A percentile compares a stretch with the other conserved stretches of the same genome.
phyloP scores from a whole-genome alignment of 2,888 invertebrate species.

The Torymus texanus region DNA sequence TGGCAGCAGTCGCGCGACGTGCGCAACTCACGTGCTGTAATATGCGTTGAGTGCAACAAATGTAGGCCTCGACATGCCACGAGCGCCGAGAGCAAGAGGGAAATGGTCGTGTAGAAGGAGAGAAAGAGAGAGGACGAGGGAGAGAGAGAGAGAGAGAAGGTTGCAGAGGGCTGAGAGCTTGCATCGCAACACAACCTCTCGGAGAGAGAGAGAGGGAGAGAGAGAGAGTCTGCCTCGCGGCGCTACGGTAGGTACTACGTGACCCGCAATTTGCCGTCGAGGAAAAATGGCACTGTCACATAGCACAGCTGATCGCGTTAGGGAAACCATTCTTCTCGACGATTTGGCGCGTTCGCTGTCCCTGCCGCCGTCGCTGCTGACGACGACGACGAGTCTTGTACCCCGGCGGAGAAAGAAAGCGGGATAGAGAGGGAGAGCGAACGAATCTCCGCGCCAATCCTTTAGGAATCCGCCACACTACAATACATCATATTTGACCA shows the following conservation, averaged over 20 bases:
- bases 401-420: background rate
- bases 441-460: constrained; percentile 19
- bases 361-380: background rate
- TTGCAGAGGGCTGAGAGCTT: too few species aligned
- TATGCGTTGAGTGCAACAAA: constrained; percentile 29
- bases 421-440: too few species aligned
- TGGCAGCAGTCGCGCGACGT: background rate
- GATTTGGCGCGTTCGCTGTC: constrained; percentile 40
- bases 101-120: background rate
- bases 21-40: background rate
- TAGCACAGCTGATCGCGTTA: constrained; percentile 64
- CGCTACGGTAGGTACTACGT: constrained; percentile 60
- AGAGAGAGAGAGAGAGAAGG: background rate
- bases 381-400: constrained; percentile 15
- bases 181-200: too few species aligned
- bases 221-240: constrained; percentile 43
- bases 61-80: constrained; percentile 20
- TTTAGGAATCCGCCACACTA: background rate
- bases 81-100: background rate
- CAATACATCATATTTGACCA: constrained; percentile 42
- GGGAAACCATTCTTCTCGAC: constrained; percentile 53
- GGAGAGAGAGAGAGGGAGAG: background rate
- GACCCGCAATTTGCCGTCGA: constrained; percentile 64
- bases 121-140: constrained; percentile 8
- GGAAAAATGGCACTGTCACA: constrained; percentile 64